Conservation (phyloP, 2,797 vertebrate species). For the Squalus acanthias region DNA sequence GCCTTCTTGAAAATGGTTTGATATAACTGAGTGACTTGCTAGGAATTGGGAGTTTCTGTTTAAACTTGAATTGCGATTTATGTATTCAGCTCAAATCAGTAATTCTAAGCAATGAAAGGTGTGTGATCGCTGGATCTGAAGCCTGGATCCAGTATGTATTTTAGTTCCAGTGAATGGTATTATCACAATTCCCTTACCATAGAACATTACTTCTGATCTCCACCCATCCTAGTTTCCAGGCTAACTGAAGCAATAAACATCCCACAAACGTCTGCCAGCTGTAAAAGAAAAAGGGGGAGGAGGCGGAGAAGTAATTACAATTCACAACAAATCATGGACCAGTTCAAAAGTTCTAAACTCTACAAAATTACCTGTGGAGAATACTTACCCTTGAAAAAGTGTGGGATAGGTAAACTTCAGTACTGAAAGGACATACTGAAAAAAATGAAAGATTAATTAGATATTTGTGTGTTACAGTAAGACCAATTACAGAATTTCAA, state of each 20-base stretch:
- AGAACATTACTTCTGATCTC: constrained; percentile 67
- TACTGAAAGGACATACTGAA: constrained; percentile 92
- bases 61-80: background rate
- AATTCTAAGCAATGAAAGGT: background rate
- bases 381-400: constrained; percentile 94
- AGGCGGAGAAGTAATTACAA: background rate
- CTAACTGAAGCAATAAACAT: constrained; percentile 73
- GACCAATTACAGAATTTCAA: background rate
- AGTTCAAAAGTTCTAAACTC: background rate
- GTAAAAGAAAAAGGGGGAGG: constrained; percentile 41
- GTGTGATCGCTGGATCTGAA: background rate
- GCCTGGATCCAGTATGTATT: background rate
- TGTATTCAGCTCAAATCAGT: background rate
- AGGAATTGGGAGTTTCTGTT: background rate
- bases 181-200: background rate
- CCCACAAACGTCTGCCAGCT: constrained; percentile 89
- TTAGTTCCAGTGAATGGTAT: background rate
- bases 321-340: background rate
- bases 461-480: constrained; percentile 28
- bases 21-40: background rate
- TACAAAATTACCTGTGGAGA: background rate
- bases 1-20: background rate
- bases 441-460: constrained; percentile 57
- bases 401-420: constrained; percentile 95
- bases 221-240: constrained; percentile 80